Percentiles rank a stretch among this genome's conserved stretches.
Conservation (phyloP, 2,797 vertebrate species). For the Paratrypauchen microcephalus region DNA sequence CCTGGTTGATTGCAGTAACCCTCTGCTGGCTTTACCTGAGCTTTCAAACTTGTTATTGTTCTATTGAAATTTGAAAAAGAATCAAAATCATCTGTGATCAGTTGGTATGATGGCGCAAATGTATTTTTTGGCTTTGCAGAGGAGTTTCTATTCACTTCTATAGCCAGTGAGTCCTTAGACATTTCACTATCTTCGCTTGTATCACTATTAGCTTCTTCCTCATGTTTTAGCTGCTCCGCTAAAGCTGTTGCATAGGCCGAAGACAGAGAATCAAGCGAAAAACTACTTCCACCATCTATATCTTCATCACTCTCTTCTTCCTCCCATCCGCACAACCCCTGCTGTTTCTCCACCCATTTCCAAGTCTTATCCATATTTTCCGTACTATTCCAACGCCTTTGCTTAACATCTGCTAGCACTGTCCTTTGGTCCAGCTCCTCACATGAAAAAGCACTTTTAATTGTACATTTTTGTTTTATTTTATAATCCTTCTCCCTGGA, state of each 20-base stretch:
- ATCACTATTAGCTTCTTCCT: slow-evolving; percentile 76
- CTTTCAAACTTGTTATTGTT: slow-evolving; percentile 48
- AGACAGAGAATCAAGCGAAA: slow-evolving; percentile 92
- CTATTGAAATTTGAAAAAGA: slow-evolving; percentile 57
- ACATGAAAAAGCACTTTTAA: slow-evolving; percentile 78
- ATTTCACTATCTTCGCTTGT: slow-evolving; percentile 88
- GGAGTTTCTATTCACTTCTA: slow-evolving; percentile 43
- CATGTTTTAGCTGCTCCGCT: slow-evolving; percentile 72
- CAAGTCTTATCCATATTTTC: slow-evolving; percentile 68
- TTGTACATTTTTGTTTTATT: slow-evolving; percentile 50
- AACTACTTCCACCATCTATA: slow-evolving; percentile 75
- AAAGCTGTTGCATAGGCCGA: slow-evolving; percentile 78
- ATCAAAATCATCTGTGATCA: slow-evolving; percentile 27
- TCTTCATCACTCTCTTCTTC: slow-evolving; percentile 66
- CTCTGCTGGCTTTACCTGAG: slow-evolving; percentile 80
- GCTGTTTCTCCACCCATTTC: slow-evolving; percentile 66
- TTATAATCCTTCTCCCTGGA: slow-evolving; percentile 53
- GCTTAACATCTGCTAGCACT: slow-evolving; percentile 39
- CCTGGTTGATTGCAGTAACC: slow-evolving; percentile 76
- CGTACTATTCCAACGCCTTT: slow-evolving; percentile 78
- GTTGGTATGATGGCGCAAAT: slow-evolving; percentile 47
- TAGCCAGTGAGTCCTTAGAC: slow-evolving; percentile 88
- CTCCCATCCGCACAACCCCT: slow-evolving; percentile 62
- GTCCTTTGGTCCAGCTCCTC: slow-evolving; percentile 77
- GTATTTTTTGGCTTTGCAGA: slow-evolving; percentile 41